Evolutionary conservation across 2,113 vertebrate species (phyloP), one percentile per base, ranked within the genome.

Genomic region (Plecotus auritus): DNA sequence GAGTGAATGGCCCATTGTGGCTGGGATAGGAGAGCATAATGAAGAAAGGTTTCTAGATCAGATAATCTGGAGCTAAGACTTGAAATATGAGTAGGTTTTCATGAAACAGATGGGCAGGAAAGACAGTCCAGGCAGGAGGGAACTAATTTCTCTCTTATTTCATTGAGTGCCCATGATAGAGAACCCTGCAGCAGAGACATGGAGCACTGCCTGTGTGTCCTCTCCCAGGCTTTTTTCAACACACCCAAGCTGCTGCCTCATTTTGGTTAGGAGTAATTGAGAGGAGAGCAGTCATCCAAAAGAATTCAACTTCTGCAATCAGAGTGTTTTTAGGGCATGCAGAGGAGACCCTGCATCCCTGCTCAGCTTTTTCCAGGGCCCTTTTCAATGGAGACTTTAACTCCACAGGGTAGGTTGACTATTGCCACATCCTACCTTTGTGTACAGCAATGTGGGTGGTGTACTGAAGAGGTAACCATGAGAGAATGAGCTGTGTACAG

Each of bases 101-200:
- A 35, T 3, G 30, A 90, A 81, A 40, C 40, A 59, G 3, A 20
- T 9, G 42, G 74, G 23, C 0, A 22, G 85, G 51, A 77, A 56
- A 77, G 69, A 28, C 28, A 28, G 26, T 85, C 20, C 14, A 76
- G 66, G 51, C 7, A 56, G 45, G 64, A 23, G 1, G 10, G 28
- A 2, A 8, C 4, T 8, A 9, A 16, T 4, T 42, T 45, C 16
- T 5, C 5, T 28, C 18, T 3, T 7, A 32, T 5, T 74, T n/a
- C 18, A 56, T 14, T 4, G 2, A 45, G 64, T 13, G 42, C 51
- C 40, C 23, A 13, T 22, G 37, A 7, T 16, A 40, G 35, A 74
- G 22, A 77, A 51, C 7, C 3, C 14, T 22, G 42, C 1, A 10
- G 56, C 11, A 11, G 9, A 66, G 51, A 22, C 7, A 14, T 13